Base-by-base conservation (phyloP, 2,113 vertebrate species). In the Pycnonotus jocosus region DNA sequence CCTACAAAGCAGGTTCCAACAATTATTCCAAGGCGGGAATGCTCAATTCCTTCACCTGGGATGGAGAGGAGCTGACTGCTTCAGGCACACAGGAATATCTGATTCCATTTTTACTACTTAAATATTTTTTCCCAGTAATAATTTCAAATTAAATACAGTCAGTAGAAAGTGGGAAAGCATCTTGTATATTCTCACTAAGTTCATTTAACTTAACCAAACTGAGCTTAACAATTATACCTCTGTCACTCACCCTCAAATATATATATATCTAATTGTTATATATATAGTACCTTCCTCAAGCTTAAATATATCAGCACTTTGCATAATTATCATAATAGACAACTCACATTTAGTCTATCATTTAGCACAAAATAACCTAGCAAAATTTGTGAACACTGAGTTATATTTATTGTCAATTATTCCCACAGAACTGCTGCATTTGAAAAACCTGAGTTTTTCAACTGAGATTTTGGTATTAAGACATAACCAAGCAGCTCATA, bases 251-350 rank as follows among this genome's bases (percentile, higher is more conserved):
- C 44, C n/a, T 64, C 21, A 58, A 40, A 57, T n/a, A 65, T 33
- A 24, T 42, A 33, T 44, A 57, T 35, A 53, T 50, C 30, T 42
- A 31, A 33, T 25, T 90, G 31, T 62, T 82, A 44, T 72, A 88
- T 89, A 72, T 72, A 83, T 69, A 92, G 64, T 28, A 73, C 21
- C 81, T 93, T 94, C 56, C 84, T 77, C 42, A 40, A 81, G 69
- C 22, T 86, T 91, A 92, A 95, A 83, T 82, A 65, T 69, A 77
- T 76, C 65, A 58, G 20, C 53, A 91, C 48, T 88, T 94, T 72
- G 50, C 47, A 66, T 96, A 95, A 95, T 78, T 84, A 61, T 81
- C 71, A 74, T 90, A 94, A 82, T 58, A 95, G 65, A 40, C 44
- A 62, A 69, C 61, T 91, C 92, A 50, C 42, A 50, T 96, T 94